Percentiles rank a stretch among this genome's conserved stretches.
Evolutionary conservation across 2,113 vertebrate species (phyloP).

Genomic region (Laticauda colubrina): DNA sequence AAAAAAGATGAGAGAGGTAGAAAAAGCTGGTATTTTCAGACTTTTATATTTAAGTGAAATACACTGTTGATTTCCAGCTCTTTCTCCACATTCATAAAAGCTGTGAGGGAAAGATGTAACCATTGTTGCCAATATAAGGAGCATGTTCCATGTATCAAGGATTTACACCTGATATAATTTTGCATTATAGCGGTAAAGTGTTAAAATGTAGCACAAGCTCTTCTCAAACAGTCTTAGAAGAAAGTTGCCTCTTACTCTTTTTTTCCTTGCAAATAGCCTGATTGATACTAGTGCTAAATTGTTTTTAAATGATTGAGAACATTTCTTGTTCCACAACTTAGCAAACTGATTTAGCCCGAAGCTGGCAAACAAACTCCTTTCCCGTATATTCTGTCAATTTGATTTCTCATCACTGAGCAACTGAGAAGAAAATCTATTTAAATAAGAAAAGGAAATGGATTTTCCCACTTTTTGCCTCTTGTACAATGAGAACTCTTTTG

Average conservation of each 20-base stretch:
- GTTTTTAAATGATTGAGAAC: background rate
- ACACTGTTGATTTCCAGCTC: background rate
- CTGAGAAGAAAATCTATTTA: conserved; percentile 6
- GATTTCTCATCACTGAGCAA: conserved; percentile 8
- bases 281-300: background rate
- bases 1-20: background rate
- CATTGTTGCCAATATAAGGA: background rate
- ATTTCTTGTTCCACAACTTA: background rate
- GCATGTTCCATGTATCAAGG: background rate
- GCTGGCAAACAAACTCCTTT: background rate
- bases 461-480: background rate
- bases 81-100: background rate
- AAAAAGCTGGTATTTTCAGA: background rate
- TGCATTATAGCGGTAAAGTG: background rate
- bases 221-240: background rate
- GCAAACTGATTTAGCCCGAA: conserved; percentile 17
- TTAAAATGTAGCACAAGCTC: background rate
- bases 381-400: conserved; percentile 11
- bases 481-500: conserved; percentile 13
- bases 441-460: conserved; percentile 24
- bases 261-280: background rate
- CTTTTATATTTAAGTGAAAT: background rate
- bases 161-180: background rate
- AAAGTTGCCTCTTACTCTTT: background rate
- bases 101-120: background rate